Conservation (phyloP, 2,888 invertebrate species). For the Ectemnius continuus region DNA sequence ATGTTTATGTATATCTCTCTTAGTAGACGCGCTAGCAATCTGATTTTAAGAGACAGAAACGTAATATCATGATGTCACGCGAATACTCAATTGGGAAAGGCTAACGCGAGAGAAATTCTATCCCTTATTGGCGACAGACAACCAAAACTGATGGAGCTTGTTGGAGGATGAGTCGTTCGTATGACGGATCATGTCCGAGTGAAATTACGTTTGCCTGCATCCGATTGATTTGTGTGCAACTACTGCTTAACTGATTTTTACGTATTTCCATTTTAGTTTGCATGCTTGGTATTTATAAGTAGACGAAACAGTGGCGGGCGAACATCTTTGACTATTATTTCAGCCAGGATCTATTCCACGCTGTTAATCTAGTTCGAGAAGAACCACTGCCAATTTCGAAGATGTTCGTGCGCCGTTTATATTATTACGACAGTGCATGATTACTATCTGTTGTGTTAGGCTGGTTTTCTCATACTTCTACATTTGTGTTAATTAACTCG, state of each 20-base stretch:
- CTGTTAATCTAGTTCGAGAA: not conserved
- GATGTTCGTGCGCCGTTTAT: constrained; percentile 19
- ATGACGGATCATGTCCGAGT: constrained; percentile 23
- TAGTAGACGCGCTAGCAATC: constrained; percentile 17
- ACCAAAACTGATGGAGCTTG: constrained; percentile 37
- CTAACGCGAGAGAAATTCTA: constrained; percentile 22
- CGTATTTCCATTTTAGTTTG: constrained; percentile 66
- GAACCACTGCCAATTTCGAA: not conserved
- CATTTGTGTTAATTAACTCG: constrained; percentile 43
- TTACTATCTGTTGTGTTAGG: constrained; percentile 43
- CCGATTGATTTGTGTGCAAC: constrained; percentile 53
- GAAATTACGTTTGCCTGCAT: constrained; percentile 59
- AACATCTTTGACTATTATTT: constrained; percentile 19
- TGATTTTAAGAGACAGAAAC: constrained; percentile 23
- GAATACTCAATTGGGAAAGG: constrained; percentile 7
- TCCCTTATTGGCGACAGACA: constrained; percentile 28
- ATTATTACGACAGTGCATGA: constrained; percentile 37
- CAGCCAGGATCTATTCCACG: not conserved
- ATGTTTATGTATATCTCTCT: constrained; percentile 13
- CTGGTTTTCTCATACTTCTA: constrained; percentile 39
- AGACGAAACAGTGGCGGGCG: constrained; percentile 29
- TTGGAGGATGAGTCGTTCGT: constrained; percentile 11
- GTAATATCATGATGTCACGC: constrained; percentile 9
- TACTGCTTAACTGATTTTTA: constrained; percentile 55
- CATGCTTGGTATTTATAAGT: constrained; percentile 57